phyloP scores from a whole-genome alignment of 2,888 invertebrate genomes.

The Nomada fabriciana region DNA sequence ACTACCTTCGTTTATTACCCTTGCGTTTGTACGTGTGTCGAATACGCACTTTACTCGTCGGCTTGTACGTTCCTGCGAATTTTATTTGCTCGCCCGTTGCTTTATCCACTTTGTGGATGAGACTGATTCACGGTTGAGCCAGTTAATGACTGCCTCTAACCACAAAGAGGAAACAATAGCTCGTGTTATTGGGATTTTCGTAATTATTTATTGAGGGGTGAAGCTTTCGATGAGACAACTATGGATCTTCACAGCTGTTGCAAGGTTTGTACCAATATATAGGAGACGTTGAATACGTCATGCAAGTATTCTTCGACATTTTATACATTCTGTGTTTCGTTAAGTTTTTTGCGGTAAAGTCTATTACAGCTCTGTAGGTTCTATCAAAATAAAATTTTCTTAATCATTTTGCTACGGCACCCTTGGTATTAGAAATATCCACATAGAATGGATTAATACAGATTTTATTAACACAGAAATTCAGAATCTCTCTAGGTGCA shows the following conservation, averaged over 20 bases:
- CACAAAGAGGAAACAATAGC: not conserved
- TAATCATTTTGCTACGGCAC: too few relatives aligned
- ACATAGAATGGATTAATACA: too few relatives aligned
- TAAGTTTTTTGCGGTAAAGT: too few relatives aligned
- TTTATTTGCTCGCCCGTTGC: conserved; percentile 48
- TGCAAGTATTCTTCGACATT: not conserved
- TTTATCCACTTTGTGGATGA: conserved; percentile 7
- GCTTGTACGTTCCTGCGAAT: conserved; percentile 26
- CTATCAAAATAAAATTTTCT: too few relatives aligned
- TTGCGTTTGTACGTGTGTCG: conserved; percentile 74
- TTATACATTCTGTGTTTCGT: too few relatives aligned
- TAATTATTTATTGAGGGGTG: not conserved
- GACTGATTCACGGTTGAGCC: conserved; percentile 20
- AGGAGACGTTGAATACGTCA: not conserved
- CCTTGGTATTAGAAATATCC: too few relatives aligned
- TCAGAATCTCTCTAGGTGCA: too few relatives aligned
- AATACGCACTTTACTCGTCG: conserved; percentile 69
- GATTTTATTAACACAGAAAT: too few relatives aligned
- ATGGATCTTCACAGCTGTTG: not conserved
- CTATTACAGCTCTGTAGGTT: too few relatives aligned
- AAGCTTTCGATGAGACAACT: not conserved
- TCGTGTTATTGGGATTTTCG: not conserved
- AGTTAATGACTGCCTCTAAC: not conserved
- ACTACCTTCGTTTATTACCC: conserved; percentile 72
- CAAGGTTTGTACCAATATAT: not conserved